Percentiles rank a stretch among this genome's conserved stretches.
Conservation (phyloP, 1,140 invertebrate genomes). For the Pseudachorutes palmiensis region DNA sequence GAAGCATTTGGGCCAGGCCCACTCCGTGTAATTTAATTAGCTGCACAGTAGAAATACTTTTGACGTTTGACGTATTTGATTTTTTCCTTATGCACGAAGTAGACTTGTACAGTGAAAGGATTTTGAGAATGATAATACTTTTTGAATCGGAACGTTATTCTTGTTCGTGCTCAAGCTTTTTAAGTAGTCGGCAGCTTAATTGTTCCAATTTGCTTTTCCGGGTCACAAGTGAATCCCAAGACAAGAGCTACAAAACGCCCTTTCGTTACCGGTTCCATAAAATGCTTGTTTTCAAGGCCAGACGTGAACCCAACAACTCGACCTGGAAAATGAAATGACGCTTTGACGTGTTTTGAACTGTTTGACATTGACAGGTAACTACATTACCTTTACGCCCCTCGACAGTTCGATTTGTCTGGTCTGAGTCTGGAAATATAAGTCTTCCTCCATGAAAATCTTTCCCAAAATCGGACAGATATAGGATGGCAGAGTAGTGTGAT, state of each 20-base stretch:
- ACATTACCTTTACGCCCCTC: slow-evolving; percentile 61
- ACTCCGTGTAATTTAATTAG: background rate
- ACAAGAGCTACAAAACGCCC: slow-evolving; percentile 70
- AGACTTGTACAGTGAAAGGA: too few relatives aligned
- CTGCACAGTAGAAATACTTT: background rate
- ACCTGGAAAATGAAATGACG: slow-evolving; percentile 44
- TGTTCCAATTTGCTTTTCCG: slow-evolving; percentile 38
- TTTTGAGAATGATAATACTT: too few relatives aligned
- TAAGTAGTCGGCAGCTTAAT: background rate
- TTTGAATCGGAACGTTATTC: too few relatives aligned
- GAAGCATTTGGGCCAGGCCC: slow-evolving; percentile 11
- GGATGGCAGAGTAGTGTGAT: slow-evolving; percentile 73
- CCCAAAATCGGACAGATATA: slow-evolving; percentile 68
- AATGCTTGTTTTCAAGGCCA: slow-evolving; percentile 72
- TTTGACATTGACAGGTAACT: background rate
- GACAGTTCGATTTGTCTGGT: slow-evolving; percentile 55
- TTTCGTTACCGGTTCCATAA: slow-evolving; percentile 66
- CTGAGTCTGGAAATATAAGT: slow-evolving; percentile 68
- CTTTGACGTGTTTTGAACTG: background rate
- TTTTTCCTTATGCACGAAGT: too few relatives aligned
- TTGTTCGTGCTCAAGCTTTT: too few relatives aligned
- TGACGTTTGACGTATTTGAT: too few relatives aligned
- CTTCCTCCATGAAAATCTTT: slow-evolving; percentile 70
- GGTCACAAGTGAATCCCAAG: slow-evolving; percentile 76
- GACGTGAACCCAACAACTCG: slow-evolving; percentile 77